These are phyloP conservation scores for Setipinna tenuifilis DNA, from an alignment of 2,797 vertebrate species.

Conservation along the genomic window DNA sequence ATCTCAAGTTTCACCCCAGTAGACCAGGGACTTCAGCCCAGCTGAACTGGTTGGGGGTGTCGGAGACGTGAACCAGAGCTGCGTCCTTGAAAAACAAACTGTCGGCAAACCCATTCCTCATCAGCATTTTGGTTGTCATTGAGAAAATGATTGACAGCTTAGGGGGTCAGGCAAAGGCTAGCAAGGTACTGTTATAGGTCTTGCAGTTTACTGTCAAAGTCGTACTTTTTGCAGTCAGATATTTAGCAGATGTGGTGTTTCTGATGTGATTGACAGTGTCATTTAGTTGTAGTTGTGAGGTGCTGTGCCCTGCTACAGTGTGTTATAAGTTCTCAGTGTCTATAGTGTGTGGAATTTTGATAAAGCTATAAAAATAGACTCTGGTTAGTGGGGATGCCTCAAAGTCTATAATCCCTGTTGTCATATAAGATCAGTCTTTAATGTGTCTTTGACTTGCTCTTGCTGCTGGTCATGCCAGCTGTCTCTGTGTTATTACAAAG, in stretches of 20 bases:
- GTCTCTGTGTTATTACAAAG: background rate
- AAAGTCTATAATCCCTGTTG: background rate
- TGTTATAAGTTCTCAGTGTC: background rate
- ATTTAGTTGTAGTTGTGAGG: constrained; percentile 18
- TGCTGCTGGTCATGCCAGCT: background rate
- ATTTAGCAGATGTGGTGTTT: background rate
- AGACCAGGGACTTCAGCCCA: background rate
- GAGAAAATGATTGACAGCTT: constrained; percentile 30
- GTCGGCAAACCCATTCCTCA: background rate
- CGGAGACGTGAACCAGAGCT: background rate
- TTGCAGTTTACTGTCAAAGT: background rate
- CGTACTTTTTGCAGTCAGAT: too few species aligned
- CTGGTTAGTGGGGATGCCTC: background rate
- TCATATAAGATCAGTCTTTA: background rate
- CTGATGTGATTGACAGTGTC: constrained; percentile 4
- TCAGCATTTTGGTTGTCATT: constrained; percentile 1
- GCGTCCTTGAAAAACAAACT: background rate
- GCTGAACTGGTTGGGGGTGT: background rate
- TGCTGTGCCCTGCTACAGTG: background rate
- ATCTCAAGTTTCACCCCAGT: background rate
- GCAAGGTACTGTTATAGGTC: background rate
- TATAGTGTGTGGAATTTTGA: background rate
- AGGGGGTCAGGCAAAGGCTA: constrained; percentile 16
- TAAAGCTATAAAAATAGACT: background rate
- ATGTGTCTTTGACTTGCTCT: background rate